A percentile compares a stretch with the other conserved stretches of the same genome.
Conservation (phyloP, 2,888 invertebrate genomes). For the Alsophila aescularia region DNA sequence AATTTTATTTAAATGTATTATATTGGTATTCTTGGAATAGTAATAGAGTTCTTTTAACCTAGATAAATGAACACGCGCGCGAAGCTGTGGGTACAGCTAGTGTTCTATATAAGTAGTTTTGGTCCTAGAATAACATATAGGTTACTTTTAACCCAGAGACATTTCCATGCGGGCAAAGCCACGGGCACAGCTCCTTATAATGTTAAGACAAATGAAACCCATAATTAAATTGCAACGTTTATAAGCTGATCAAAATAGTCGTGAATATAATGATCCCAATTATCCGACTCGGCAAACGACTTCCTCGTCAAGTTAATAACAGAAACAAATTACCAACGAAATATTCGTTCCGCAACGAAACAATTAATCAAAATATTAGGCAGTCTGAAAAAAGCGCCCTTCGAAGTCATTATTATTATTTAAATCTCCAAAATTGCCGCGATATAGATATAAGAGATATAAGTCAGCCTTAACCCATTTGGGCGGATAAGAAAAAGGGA, state of each 20-base stretch:
- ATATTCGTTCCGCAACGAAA: constrained; percentile 63
- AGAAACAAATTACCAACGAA: constrained; percentile 76
- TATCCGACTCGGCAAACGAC: constrained; percentile 71
- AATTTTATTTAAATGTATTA: no score
- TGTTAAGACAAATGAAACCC: constrained; percentile 4
- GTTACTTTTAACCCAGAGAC: no score
- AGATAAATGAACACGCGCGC: no score
- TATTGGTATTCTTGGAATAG: no score
- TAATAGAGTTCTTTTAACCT: no score
- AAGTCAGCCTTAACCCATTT: constrained; percentile 83
- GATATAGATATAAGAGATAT: constrained; percentile 82
- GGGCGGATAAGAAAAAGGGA: constrained; percentile 85
- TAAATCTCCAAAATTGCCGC: constrained; percentile 77
- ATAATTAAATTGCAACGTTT: constrained; percentile 22
- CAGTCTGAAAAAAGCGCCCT: constrained; percentile 67
- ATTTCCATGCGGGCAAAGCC: no score
- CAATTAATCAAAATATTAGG: constrained; percentile 78
- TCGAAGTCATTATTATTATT: constrained; percentile 74
- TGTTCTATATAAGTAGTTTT: no score
- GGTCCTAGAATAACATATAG: no score
- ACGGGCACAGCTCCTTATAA: no score
- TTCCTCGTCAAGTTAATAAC: constrained; percentile 78
- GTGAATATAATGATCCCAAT: constrained; percentile 53
- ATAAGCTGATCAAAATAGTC: constrained; percentile 27
- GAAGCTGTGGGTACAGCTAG: no score